A percentile compares a stretch with the other conserved stretches of the same genome.
Conservation (phyloP, 1,140 invertebrate species). For the Tribolium madens region DNA sequence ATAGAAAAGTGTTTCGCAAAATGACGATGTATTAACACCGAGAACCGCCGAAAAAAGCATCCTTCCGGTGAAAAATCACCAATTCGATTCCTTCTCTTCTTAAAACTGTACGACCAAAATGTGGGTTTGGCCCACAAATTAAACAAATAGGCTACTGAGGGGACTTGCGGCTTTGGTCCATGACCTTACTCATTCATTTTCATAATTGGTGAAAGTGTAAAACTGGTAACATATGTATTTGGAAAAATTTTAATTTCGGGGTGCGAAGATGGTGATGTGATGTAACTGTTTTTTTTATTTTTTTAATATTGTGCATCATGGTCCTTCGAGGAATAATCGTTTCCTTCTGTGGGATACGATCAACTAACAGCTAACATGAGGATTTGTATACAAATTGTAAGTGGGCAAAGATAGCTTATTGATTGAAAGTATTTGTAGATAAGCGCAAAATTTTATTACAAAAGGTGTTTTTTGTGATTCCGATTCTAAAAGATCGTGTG, state of each 20-base stretch:
- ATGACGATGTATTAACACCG: neutral
- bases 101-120: slow-evolving; percentile 42
- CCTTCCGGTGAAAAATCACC: neutral
- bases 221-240: slow-evolving; percentile 22
- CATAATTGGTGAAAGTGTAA: slow-evolving; percentile 21
- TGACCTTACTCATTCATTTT: slow-evolving; percentile 35
- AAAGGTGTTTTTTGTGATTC: too few relatives aligned
- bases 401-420: slow-evolving; percentile 35
- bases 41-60: too few relatives aligned
- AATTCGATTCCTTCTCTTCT: neutral
- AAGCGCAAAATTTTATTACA: neutral
- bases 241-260: slow-evolving; percentile 20
- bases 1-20: neutral
- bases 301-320: slow-evolving; percentile 15
- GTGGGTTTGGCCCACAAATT: slow-evolving; percentile 57
- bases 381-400: slow-evolving; percentile 57
- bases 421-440: neutral
- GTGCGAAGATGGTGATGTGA: slow-evolving; percentile 30
- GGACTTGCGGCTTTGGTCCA: neutral
- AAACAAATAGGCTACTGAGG: slow-evolving; percentile 1
- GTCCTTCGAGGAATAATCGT: slow-evolving; percentile 7
- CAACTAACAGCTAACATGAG: slow-evolving; percentile 58
- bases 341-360: slow-evolving; percentile 1
- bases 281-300: slow-evolving; percentile 24
- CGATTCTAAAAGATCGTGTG: too few relatives aligned